These are phyloP conservation scores for Seira musarum DNA, from an alignment of 2,888 invertebrate genomes.

Conservation along the genomic window DNA sequence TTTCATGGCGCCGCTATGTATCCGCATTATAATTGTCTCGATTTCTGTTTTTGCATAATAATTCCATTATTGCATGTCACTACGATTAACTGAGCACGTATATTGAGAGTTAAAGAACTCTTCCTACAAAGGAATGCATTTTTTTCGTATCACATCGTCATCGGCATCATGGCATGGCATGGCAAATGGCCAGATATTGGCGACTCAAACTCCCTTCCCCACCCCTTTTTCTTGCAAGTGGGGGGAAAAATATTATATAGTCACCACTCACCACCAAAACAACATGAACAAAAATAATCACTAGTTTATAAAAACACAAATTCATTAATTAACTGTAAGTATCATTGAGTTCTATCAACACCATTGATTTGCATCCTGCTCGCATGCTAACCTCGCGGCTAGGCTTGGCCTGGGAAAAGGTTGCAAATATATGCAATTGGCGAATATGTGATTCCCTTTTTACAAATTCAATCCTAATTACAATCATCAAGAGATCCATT, in stretches of 20 bases:
- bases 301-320: constrained; percentile 11
- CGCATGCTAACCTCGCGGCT: constrained; percentile 35
- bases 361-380: constrained; percentile 5
- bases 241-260: no score
- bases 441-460: not conserved
- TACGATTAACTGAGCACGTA: not conserved
- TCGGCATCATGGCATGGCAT: not conserved
- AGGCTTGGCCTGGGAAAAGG: constrained; percentile 18
- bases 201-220: not conserved
- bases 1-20: not conserved
- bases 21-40: not conserved
- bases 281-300: no score
- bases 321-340: constrained; percentile 26
- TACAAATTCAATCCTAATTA: constrained; percentile 51
- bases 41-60: constrained; percentile 1
- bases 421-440: constrained; percentile 33
- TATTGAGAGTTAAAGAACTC: constrained; percentile 32
- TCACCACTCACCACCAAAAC: no score
- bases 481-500: constrained; percentile 19
- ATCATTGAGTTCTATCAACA: constrained; percentile 19
- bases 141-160: no score
- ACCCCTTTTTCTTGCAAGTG: not conserved
- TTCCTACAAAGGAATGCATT: constrained; percentile 26
- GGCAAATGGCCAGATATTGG: constrained; percentile 33
- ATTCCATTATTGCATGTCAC: constrained; percentile 15